A percentile compares a stretch with the other conserved stretches of the same genome.
phyloP scores from a whole-genome alignment of 2,113 vertebrate genomes.

The Maccullochella peelii region DNA sequence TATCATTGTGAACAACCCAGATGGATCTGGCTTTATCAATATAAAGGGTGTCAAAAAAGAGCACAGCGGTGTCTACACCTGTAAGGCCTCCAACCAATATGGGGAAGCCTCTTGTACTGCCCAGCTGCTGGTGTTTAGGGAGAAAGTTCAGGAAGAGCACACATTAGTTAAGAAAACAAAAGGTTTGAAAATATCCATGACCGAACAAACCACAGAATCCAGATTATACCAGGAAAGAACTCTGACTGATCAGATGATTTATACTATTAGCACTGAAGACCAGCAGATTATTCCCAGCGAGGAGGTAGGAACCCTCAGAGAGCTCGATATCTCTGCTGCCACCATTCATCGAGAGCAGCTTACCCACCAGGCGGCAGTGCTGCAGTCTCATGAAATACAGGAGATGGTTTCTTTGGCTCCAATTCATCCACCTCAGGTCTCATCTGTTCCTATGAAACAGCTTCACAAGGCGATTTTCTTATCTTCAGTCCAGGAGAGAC shows the following conservation, averaged over 20 bases:
- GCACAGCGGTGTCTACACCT: conserved; percentile 86
- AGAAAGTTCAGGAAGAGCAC: conserved; percentile 65
- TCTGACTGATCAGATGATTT: conserved; percentile 77
- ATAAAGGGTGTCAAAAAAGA: conserved; percentile 80
- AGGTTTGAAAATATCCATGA: conserved; percentile 71
- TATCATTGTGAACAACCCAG: conserved; percentile 80
- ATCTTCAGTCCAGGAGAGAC: conserved; percentile 80
- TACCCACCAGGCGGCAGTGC: conserved; percentile 77
- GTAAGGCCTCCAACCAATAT: conserved; percentile 84
- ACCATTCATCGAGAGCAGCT: conserved; percentile 76
- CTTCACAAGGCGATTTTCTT: conserved; percentile 71
- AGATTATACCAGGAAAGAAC: conserved; percentile 63
- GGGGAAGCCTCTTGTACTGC: conserved; percentile 85
- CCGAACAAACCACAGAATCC: conserved; percentile 73
- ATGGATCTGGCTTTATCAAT: conserved; percentile 87
- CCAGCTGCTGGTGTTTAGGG: conserved; percentile 83
- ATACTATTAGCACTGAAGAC: conserved; percentile 80
- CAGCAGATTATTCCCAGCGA: conserved; percentile 79
- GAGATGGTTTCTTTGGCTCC: conserved; percentile 68
- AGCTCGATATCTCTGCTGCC: conserved; percentile 76
- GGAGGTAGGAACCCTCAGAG: conserved; percentile 70
- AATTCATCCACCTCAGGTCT: conserved; percentile 51
- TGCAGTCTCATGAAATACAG: conserved; percentile 78
- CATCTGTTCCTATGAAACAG: conserved; percentile 68
- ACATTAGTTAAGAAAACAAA: conserved; percentile 60